Percentiles rank a stretch among this genome's conserved stretches.
These are phyloP conservation scores for Salvelinus fontinalis DNA, from an alignment of 2,113 vertebrate genomes.

Conservation along the genomic window DNA sequence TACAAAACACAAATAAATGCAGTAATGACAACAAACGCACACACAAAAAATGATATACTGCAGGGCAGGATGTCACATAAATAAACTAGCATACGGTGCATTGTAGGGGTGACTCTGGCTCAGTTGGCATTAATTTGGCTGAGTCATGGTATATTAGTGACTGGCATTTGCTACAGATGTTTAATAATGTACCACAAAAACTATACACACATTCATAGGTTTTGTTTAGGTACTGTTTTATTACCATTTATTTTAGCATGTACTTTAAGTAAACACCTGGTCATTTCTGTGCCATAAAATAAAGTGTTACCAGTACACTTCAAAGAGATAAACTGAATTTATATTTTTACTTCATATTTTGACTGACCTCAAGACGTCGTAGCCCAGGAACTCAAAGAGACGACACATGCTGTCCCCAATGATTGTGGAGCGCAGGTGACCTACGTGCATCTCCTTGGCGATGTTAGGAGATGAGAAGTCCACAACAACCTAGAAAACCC, in stretches of 20 bases:
- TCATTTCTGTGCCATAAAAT: too few species aligned
- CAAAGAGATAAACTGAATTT: background rate
- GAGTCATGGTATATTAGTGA: too few species aligned
- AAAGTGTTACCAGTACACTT: background rate
- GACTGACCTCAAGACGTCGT: conserved; percentile 87
- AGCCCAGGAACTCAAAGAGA: conserved; percentile 92
- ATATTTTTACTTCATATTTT: background rate
- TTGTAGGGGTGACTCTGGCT: too few species aligned
- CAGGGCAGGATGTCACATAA: background rate
- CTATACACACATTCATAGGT: too few species aligned
- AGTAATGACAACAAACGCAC: background rate
- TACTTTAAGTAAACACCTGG: too few species aligned
- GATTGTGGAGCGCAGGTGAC: conserved; percentile 95
- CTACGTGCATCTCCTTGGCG: conserved; percentile 99
- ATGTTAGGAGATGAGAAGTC: conserved; percentile 98
- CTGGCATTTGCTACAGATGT: too few species aligned
- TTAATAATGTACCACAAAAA: too few species aligned
- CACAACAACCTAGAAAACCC: conserved; percentile 81
- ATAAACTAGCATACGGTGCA: too few species aligned
- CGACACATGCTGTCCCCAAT: conserved; percentile 93
- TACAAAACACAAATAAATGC: conserved; percentile 9
- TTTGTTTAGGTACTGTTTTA: too few species aligned
- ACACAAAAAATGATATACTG: too few species aligned
- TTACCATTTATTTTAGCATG: too few species aligned
- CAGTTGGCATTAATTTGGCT: too few species aligned